phyloP scores from a whole-genome alignment of 2,888 invertebrate genomes.

The Molorchus minor region DNA sequence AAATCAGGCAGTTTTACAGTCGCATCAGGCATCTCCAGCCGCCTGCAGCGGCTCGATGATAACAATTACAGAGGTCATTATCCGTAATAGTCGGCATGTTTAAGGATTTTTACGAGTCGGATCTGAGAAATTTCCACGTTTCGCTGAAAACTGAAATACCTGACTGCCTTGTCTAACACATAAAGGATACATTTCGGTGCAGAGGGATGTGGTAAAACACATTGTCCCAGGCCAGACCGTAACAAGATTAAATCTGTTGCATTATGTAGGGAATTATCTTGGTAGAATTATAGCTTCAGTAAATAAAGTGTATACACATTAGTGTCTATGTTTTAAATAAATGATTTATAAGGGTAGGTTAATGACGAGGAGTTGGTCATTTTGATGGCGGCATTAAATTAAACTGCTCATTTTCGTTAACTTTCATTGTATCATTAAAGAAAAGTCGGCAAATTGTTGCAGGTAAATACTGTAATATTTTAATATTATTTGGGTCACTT shows the following conservation, averaged over 20 bases:
- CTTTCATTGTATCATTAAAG: too few species aligned
- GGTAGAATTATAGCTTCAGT: neutral
- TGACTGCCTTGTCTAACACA: conserved; percentile 1
- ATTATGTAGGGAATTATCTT: neutral
- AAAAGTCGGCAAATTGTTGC: too few species aligned
- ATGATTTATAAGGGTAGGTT: too few species aligned
- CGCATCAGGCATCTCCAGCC: conserved; percentile 36
- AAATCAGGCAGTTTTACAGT: conserved; percentile 47
- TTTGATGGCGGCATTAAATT: too few species aligned
- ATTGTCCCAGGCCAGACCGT: conserved; percentile 2
- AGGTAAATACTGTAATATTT: too few species aligned
- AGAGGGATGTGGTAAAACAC: conserved; percentile 17
- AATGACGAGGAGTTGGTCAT: too few species aligned
- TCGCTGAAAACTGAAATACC: conserved; percentile 12
- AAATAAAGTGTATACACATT: neutral
- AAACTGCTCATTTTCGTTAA: too few species aligned
- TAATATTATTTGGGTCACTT: too few species aligned
- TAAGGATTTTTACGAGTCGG: conserved; percentile 22
- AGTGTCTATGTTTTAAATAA: too few species aligned
- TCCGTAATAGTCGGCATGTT: conserved; percentile 31
- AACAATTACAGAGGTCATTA: conserved; percentile 40
- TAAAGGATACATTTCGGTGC: conserved; percentile 13
- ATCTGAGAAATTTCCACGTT: conserved; percentile 26
- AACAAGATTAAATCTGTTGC: conserved; percentile 12
- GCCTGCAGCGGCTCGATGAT: conserved; percentile 39